phyloP scores from a whole-genome alignment of 2,888 invertebrate species.

The Pheosia gnoma region DNA sequence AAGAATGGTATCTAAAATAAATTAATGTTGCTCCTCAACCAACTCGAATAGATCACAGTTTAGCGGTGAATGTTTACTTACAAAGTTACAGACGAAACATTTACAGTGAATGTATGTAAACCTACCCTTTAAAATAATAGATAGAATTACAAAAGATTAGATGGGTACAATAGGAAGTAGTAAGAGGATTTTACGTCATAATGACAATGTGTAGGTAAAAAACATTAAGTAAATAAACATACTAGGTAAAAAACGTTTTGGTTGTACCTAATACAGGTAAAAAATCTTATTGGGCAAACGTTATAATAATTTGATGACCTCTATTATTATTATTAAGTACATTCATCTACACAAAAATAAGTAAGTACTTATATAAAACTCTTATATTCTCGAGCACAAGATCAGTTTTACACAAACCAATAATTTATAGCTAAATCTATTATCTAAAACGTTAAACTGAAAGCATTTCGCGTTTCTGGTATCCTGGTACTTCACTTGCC shows the following conservation, averaged over 20 bases:
- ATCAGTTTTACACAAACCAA: neutral
- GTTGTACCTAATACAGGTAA: no score
- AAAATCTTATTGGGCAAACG: no score
- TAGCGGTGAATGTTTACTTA: slow-evolving; percentile 2
- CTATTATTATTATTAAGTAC: no score
- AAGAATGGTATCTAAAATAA: neutral
- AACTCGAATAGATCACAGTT: slow-evolving; percentile 1
- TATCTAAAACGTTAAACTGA: slow-evolving; percentile 7
- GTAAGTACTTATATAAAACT: no score
- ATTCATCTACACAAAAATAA: no score
- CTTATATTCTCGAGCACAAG: neutral
- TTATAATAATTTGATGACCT: no score
- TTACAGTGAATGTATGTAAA: neutral
- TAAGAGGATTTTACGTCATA: no score
- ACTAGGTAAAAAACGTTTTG: no score
- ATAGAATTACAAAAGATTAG: neutral
- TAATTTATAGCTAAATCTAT: slow-evolving; percentile 8
- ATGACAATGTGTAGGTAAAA: no score
- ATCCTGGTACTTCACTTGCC: slow-evolving; percentile 84
- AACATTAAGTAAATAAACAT: no score
- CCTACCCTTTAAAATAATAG: neutral
- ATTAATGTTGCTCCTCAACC: neutral
- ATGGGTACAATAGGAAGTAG: no score
- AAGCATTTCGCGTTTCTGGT: slow-evolving; percentile 15
- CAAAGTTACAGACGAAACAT: neutral